phyloP scores from a whole-genome alignment of 2,113 vertebrate genomes.

The Gorsachius goisagi region DNA sequence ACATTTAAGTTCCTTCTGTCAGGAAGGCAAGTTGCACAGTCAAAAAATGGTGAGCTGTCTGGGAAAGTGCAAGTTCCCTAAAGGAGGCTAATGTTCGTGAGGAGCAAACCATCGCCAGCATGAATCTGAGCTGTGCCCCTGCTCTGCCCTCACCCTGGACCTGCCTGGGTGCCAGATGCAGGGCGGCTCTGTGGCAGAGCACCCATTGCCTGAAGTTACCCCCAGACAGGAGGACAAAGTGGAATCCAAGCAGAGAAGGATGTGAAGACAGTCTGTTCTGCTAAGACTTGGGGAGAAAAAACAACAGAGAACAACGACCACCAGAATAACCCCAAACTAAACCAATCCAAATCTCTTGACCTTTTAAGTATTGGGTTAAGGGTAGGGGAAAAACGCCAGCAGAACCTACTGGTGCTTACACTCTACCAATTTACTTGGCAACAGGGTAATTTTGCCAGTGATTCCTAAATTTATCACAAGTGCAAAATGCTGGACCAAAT shows the following conservation, averaged over 20 bases:
- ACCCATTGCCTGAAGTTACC: background rate
- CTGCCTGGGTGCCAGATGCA: background rate
- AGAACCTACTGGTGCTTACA: background rate
- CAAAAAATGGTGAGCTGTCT: background rate
- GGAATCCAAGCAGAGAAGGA: background rate
- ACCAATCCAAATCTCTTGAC: background rate
- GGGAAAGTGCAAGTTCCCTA: background rate
- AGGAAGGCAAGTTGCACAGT: accelerated
- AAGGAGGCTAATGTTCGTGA: background rate
- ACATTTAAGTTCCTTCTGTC: background rate
- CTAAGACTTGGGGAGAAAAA: background rate
- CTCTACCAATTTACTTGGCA: background rate
- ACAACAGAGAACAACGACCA: background rate
- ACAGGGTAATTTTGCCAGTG: background rate
- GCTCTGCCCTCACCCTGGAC: background rate
- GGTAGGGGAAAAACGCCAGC: background rate
- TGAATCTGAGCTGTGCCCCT: background rate
- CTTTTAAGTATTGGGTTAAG: background rate
- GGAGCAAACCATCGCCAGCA: background rate
- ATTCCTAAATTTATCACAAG: background rate
- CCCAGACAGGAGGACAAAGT: background rate
- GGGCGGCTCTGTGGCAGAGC: accelerated
- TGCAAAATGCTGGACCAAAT: background rate
- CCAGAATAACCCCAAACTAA: background rate
- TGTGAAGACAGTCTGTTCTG: background rate